Conservation (phyloP, 2,888 invertebrate species). For the Synanthedon formicaeformis region DNA sequence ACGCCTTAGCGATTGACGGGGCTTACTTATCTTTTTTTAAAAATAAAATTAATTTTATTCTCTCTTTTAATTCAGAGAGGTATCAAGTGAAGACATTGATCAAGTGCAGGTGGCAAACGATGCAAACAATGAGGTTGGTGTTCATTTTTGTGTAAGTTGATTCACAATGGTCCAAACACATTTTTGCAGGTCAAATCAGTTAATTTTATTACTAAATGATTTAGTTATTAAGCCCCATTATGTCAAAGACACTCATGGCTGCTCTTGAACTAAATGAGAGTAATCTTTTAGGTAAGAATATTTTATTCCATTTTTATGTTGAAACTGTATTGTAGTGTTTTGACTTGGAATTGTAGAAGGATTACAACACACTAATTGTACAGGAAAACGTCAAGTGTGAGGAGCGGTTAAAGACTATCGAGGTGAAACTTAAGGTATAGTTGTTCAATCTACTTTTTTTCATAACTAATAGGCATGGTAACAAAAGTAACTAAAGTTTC, state of each 20-base stretch:
- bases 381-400: slow-evolving; percentile 28
- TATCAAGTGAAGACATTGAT: slow-evolving; percentile 38
- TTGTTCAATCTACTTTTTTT: no score
- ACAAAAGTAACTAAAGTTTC: no score
- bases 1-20: background rate
- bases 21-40: background rate
- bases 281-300: background rate
- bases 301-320: background rate
- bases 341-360: slow-evolving; percentile 46
- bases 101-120: slow-evolving; percentile 38
- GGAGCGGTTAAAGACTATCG: slow-evolving; percentile 37
- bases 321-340: slow-evolving; percentile 27
- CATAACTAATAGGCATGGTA: no score
- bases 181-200: background rate
- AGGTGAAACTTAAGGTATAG: slow-evolving; percentile 32
- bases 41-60: slow-evolving; percentile 2
- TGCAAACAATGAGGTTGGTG: slow-evolving; percentile 35
- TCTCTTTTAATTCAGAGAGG: slow-evolving; percentile 26
- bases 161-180: slow-evolving; percentile 36
- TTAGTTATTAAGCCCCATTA: no score
- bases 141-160: background rate
- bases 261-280: background rate
- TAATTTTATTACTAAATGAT: no score
- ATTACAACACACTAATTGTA: slow-evolving; percentile 21
- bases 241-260: no score